A percentile compares a stretch with the other conserved stretches of the same genome.
phyloP scores from a whole-genome alignment of 2,888 invertebrate genomes.

The Nyleta sp. region DNA sequence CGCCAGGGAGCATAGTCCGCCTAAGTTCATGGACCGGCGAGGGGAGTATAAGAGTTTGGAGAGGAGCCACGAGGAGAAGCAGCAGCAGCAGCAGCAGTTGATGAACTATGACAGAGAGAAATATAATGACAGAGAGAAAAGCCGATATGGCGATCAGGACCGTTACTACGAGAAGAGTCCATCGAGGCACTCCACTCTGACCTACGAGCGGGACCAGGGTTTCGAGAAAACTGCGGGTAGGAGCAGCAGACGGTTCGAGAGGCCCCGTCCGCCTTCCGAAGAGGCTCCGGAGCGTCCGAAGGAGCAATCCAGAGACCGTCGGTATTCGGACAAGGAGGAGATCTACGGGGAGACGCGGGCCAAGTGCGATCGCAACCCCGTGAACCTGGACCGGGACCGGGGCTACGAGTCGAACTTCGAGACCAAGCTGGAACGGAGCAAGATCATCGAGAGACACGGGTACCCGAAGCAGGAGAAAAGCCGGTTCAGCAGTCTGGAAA shows the following conservation, averaged over 20 bases:
- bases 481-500: constrained; percentile 65
- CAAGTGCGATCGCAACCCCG: constrained; percentile 64
- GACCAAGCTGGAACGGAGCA: constrained; percentile 78
- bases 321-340: constrained; percentile 79
- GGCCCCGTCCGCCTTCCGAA: constrained; percentile 79
- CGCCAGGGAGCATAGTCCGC: constrained; percentile 79
- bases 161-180: constrained; percentile 70
- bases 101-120: constrained; percentile 74
- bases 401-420: constrained; percentile 81
- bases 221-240: constrained; percentile 77
- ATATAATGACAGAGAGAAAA: constrained; percentile 64
- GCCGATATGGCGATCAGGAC: constrained; percentile 62
- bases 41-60: constrained; percentile 70
- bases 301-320: constrained; percentile 72
- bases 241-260: constrained; percentile 75
- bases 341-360: constrained; percentile 77
- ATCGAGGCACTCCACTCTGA: constrained; percentile 68
- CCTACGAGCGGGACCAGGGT: constrained; percentile 74
- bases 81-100: constrained; percentile 49
- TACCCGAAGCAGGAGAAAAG: constrained; percentile 63
- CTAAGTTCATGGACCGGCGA: constrained; percentile 78
- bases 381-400: constrained; percentile 77
- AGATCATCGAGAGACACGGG: constrained; percentile 75
- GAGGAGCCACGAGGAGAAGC: constrained; percentile 57
- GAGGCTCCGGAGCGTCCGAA: constrained; percentile 79